Conservation (phyloP, 1,140 invertebrate species). For the Sipha flava region DNA sequence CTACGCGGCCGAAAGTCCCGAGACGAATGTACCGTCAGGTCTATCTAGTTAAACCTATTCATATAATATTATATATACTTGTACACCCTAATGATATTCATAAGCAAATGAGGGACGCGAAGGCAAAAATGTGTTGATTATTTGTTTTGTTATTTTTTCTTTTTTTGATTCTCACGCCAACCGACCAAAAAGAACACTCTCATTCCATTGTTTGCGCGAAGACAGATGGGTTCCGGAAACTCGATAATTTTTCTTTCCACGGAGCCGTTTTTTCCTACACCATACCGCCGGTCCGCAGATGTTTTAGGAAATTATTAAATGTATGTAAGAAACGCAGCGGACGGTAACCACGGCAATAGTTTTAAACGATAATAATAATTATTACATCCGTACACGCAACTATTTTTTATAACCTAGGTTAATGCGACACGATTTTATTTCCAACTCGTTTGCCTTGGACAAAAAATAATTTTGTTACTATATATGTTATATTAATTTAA, state of each 20-base stretch:
- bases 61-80: background rate
- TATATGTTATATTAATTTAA: background rate
- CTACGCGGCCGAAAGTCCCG: background rate
- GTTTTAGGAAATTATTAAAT: background rate
- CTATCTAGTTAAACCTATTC: background rate
- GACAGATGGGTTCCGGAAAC: constrained; percentile 14
- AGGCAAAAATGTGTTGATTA: background rate
- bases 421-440: background rate
- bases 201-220: constrained; percentile 2
- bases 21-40: background rate
- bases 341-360: background rate
- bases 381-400: background rate
- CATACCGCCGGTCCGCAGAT: background rate
- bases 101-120: background rate
- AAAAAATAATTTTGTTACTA: background rate
- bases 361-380: background rate
- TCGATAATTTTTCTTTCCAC: background rate
- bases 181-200: background rate
- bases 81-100: constrained; percentile 28
- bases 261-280: background rate
- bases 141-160: background rate
- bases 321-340: background rate
- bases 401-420: background rate
- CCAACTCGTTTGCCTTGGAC: background rate
- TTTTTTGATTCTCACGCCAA: background rate